Evolutionary conservation across 2,797 vertebrate species (phyloP).

Genomic region (Pipistrellus pipistrellus): DNA sequence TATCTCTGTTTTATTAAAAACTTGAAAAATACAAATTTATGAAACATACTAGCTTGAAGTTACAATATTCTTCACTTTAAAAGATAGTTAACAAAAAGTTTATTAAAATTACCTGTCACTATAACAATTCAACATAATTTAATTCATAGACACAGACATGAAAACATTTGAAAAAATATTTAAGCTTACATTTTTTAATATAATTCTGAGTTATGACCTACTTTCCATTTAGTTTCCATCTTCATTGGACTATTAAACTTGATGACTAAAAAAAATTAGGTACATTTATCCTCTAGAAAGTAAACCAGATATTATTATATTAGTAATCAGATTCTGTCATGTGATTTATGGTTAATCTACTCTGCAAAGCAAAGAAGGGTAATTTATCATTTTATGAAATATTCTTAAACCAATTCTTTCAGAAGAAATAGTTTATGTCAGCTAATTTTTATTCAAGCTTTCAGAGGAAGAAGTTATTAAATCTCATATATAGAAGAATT

Average conservation of each 20-base stretch:
- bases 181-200: background rate
- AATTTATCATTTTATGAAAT: background rate
- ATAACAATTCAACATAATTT: background rate
- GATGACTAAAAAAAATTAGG: conserved; percentile 13
- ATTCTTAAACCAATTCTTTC: background rate
- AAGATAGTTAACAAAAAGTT: conserved; percentile 33
- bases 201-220: background rate
- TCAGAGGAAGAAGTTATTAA: conserved; percentile 51
- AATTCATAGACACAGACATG: conserved; percentile 3
- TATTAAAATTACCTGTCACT: background rate
- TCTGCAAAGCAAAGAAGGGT: background rate
- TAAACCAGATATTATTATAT: background rate
- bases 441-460: background rate
- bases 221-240: background rate
- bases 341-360: background rate
- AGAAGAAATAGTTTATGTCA: conserved; percentile 12
- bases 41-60: background rate
- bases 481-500: background rate
- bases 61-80: background rate
- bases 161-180: conserved; percentile 43
- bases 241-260: conserved; percentile 32
- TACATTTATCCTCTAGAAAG: conserved; percentile 11
- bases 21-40: background rate
- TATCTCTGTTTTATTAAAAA: conserved; percentile 6
- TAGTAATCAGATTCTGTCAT: background rate